phyloP scores from a whole-genome alignment of 64 coral and sea anemone genomes.

The Cladopsammia gracilis region DNA sequence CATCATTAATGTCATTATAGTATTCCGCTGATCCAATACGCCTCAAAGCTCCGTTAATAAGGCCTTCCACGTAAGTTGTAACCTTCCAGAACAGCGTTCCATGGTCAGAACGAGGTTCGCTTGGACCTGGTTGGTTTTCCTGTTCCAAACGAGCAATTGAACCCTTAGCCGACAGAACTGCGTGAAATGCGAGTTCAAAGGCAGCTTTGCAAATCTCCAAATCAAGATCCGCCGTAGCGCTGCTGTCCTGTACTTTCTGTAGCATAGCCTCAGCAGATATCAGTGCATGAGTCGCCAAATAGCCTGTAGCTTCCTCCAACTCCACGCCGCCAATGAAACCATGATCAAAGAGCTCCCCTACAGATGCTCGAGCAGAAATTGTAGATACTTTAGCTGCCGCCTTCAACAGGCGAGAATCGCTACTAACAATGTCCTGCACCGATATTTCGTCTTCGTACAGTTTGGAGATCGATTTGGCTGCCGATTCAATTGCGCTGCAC shows the following conservation, averaged over 20 bases:
- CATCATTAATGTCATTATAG: background rate
- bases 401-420: background rate
- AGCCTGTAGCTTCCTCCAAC: conserved; percentile 38
- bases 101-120: background rate
- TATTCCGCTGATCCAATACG: background rate
- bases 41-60: conserved; percentile 64
- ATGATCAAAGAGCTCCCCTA: conserved; percentile 36
- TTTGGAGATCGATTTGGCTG: conserved; percentile 46
- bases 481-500: conserved; percentile 50
- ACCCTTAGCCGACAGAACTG: conserved; percentile 46
- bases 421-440: background rate
- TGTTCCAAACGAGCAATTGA: conserved; percentile 28
- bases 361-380: conserved; percentile 17
- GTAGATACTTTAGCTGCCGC: conserved; percentile 24
- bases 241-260: conserved; percentile 30
- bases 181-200: conserved; percentile 40
- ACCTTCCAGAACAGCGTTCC: conserved; percentile 43
- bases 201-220: conserved; percentile 39
- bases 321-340: conserved; percentile 1
- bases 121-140: background rate
- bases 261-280: conserved; percentile 71
- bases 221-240: background rate
- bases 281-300: conserved; percentile 79
- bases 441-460: conserved; percentile 23
- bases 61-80: conserved; percentile 60